phyloP scores from a whole-genome alignment of 1,140 invertebrate genomes.

The Pseudachorutes palmiensis region DNA sequence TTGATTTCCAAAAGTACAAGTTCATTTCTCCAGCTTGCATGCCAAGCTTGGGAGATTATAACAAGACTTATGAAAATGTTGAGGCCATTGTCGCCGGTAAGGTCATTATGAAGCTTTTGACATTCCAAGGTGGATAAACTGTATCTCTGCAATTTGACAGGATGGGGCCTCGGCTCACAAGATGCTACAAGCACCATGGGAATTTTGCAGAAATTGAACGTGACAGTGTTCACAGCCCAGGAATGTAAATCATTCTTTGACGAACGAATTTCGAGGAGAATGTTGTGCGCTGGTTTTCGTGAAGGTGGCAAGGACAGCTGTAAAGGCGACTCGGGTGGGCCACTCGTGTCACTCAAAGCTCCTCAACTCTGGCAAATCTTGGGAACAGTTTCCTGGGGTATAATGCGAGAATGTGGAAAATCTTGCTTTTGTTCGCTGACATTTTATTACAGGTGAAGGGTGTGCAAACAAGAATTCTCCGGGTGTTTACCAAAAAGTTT shows the following conservation, averaged over 20 bases:
- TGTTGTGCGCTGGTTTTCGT: slow-evolving; percentile 35
- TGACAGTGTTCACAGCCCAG: slow-evolving; percentile 16
- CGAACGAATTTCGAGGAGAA: slow-evolving; percentile 23
- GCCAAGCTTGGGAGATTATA: slow-evolving; percentile 19
- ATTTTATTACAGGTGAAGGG: slow-evolving; percentile 15
- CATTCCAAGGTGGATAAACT: too few species aligned
- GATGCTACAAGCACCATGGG: slow-evolving; percentile 19
- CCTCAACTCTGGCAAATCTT: slow-evolving; percentile 30
- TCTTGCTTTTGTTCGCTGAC: too few species aligned
- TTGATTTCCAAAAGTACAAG: slow-evolving; percentile 23
- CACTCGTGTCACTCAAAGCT: slow-evolving; percentile 24
- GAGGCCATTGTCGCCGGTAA: slow-evolving; percentile 1
- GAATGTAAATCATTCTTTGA: slow-evolving; percentile 25
- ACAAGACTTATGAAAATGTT: slow-evolving; percentile 5
- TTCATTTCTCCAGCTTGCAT: slow-evolving; percentile 27
- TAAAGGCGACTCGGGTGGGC: slow-evolving; percentile 28
- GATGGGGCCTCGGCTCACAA: slow-evolving; percentile 21
- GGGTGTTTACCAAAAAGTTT: slow-evolving; percentile 28
- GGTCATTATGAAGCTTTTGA: too few species aligned
- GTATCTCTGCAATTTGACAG: too few species aligned
- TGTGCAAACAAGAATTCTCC: slow-evolving; percentile 29
- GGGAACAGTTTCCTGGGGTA: slow-evolving; percentile 31
- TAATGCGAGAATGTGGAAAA: neutral
- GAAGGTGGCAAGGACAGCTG: slow-evolving; percentile 34
- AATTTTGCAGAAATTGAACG: slow-evolving; percentile 32